A percentile compares a stretch with the other conserved stretches of the same genome.
phyloP scores from a whole-genome alignment of 2,797 vertebrate genomes.

The Cuniculus paca region DNA sequence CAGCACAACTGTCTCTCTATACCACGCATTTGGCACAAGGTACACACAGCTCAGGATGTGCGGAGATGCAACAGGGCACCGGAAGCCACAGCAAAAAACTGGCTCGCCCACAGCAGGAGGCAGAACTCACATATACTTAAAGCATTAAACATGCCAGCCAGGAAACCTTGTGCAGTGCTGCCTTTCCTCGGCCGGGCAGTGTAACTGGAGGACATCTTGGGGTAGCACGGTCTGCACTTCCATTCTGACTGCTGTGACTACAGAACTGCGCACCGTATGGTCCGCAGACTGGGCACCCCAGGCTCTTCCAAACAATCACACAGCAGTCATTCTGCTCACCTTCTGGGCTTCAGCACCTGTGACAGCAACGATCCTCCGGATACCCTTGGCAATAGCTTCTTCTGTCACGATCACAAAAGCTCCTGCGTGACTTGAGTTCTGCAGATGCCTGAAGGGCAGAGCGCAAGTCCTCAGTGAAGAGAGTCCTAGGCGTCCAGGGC shows the following conservation, averaged over 20 bases:
- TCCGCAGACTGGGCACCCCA: background rate
- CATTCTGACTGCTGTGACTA: background rate
- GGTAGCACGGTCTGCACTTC: background rate
- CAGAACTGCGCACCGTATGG: background rate
- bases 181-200: background rate
- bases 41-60: background rate
- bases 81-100: background rate
- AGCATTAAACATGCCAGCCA: background rate
- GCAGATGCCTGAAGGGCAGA: constrained; percentile 92
- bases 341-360: constrained; percentile 97
- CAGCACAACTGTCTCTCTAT: background rate
- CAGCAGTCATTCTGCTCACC: constrained; percentile 87
- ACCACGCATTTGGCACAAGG: background rate
- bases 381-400: constrained; percentile 99
- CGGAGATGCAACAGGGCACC: background rate
- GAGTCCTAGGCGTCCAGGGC: background rate
- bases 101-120: background rate
- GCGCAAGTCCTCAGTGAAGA: background rate
- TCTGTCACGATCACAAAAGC: constrained; percentile 97
- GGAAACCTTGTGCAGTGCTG: no score
- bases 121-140: background rate
- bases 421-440: constrained; percentile 94
- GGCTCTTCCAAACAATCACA: background rate
- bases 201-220: background rate
- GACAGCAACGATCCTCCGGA: constrained; percentile 97